A percentile compares a stretch with the other conserved stretches of the same genome.
phyloP scores from a whole-genome alignment of 2,888 invertebrate species.

The Drosophila meridiana region DNA sequence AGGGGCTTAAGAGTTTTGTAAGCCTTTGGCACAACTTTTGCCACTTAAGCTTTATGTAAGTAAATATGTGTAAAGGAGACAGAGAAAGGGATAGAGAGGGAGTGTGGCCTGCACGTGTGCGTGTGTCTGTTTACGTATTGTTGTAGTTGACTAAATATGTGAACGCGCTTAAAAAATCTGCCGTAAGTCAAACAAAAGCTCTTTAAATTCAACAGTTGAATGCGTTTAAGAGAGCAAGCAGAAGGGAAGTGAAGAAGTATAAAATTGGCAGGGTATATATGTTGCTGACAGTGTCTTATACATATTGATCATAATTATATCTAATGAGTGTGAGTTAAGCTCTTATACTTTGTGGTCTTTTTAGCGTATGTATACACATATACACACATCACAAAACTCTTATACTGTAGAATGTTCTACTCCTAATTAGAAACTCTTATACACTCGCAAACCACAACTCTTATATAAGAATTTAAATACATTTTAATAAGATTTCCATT shows the following conservation, averaged over 20 bases:
- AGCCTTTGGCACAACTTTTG: constrained; percentile 78
- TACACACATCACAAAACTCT: background rate
- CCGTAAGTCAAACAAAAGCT: constrained; percentile 30
- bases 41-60: constrained; percentile 75
- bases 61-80: constrained; percentile 39
- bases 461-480: background rate
- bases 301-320: background rate
- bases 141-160: constrained; percentile 46
- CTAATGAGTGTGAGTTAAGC: background rate
- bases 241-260: background rate
- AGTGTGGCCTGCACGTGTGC: background rate
- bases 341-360: background rate
- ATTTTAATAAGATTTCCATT: constrained; percentile 2
- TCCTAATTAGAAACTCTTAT: background rate
- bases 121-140: constrained; percentile 37
- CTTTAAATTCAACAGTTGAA: constrained; percentile 11
- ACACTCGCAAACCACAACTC: background rate
- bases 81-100: constrained; percentile 8
- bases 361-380: background rate
- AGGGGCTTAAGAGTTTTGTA: constrained; percentile 60
- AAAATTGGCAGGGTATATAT: background rate
- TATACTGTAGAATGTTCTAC: background rate
- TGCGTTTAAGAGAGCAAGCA: background rate
- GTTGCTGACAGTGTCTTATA: background rate
- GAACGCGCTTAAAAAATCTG: constrained; percentile 50